Evolutionary conservation across 2,113 vertebrate species (phyloP), one percentile per base, ranked within the genome.

Genomic region (Synchiropus splendidus): DNA sequence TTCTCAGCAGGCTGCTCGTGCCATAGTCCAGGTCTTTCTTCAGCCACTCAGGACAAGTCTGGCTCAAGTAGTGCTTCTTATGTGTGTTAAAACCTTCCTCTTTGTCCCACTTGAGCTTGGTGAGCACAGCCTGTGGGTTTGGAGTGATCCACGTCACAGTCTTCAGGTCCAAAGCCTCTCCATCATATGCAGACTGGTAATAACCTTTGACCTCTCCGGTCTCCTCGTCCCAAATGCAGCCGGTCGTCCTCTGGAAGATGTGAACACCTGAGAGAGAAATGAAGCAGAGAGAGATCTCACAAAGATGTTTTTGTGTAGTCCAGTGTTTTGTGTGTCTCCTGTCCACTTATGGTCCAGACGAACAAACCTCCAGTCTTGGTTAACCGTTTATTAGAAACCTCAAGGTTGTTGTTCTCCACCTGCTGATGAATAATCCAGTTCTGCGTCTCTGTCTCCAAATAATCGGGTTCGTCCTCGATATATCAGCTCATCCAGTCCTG

Each of bases 171-270:
- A 81, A 9, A 6, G 31, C 0, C 0, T 6, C 47, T 8, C 67
- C 72, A 18, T 75, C 44, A 11, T 66, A 75, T n/a, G 51, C 61
- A 1, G 14, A 47, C 32, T 66, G 61, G 12, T 37, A 1, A 33
- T 14, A 75, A 18, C 54, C 58, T 6, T 0, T 10, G 5, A 54
- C 8, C 15, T 52, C 16, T 17, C 30, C 44, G 12, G 45, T 62
- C 18, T 62, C 64, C 0, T 62, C 51, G 1, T 74, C 60, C 44
- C 60, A 58, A 13, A 70, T 56, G 31, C 69, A 72, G 13, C 70
- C 64, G 2, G 12, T 10, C 57, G 67, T 49, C 0, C 0, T 0
- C 54, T 84, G 84, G 0, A 0, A 0, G 0, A 54, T 51, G 10
- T 84, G 78, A 15, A 14, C 37, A 18, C 37, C 73, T 76, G 38